Percentiles rank a stretch among this genome's conserved stretches.
phyloP scores from a whole-genome alignment of 2,113 vertebrate species.

The Boulengeromyrus knoepffleri region DNA sequence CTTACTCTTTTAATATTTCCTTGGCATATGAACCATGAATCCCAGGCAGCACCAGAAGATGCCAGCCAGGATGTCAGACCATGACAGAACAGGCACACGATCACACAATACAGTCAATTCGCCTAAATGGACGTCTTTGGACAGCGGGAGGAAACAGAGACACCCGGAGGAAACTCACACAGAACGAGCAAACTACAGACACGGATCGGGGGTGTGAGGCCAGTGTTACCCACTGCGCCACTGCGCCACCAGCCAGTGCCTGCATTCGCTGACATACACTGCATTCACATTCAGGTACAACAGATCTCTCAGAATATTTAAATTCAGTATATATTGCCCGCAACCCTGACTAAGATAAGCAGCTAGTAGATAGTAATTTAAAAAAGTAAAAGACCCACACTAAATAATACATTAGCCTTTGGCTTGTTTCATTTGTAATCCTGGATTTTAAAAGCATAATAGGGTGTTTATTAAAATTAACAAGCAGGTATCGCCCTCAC shows the following conservation, averaged over 20 bases:
- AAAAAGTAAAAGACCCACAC: background rate
- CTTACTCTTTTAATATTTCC: background rate
- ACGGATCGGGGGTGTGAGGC: background rate
- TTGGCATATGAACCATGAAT: background rate
- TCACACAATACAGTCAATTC: background rate
- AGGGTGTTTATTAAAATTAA: background rate
- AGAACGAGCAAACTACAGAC: background rate
- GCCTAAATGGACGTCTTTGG: background rate
- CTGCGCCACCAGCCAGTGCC: background rate
- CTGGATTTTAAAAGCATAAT: background rate
- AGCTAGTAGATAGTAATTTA: background rate
- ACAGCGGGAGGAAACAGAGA: background rate
- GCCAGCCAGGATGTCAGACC: background rate
- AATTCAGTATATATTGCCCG: background rate
- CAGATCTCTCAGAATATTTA: background rate
- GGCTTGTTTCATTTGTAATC: background rate
- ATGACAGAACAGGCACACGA: background rate
- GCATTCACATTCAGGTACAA: background rate
- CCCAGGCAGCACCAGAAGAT: background rate
- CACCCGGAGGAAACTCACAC: background rate
- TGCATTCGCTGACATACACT: background rate
- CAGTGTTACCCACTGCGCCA: background rate
- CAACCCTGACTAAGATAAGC: background rate
- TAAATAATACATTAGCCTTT: background rate
- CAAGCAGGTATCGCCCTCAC: background rate